Conservation (phyloP, 2,888 invertebrate genomes). For the Ecliptopera silaceata region DNA sequence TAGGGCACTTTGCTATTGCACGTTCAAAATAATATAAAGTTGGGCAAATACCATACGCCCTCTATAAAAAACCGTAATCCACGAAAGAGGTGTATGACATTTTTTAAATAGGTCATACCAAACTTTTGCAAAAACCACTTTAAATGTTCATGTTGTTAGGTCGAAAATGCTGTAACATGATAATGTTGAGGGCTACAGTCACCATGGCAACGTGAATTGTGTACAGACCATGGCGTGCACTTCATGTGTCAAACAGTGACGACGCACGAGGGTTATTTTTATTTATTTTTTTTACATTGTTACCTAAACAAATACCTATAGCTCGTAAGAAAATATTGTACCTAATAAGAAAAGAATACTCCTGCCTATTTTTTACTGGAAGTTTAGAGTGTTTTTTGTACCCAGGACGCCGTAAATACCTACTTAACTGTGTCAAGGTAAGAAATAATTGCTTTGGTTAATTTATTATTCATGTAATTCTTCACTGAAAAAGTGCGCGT, state of each 20-base stretch:
- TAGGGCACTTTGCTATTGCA: no score
- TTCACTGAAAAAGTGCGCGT: background rate
- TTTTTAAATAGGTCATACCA: slow-evolving; percentile 8
- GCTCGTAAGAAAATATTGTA: slow-evolving; percentile 5
- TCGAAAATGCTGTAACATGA: background rate
- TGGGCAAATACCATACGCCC: background rate
- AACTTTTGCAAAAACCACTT: background rate
- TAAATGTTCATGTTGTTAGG: background rate
- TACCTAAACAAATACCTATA: slow-evolving; percentile 4
- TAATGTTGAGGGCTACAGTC: slow-evolving; percentile 16
- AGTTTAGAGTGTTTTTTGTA: slow-evolving; percentile 11
- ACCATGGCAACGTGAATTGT: slow-evolving; percentile 30
- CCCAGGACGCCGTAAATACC: slow-evolving; percentile 4
- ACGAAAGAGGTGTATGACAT: background rate
- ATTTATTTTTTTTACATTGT: background rate
- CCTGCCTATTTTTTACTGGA: background rate
- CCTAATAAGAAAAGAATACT: background rate
- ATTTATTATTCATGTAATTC: slow-evolving; percentile 31
- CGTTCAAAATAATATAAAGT: no score
- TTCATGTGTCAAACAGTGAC: background rate
- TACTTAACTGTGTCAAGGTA: slow-evolving; percentile 50
- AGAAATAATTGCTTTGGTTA: slow-evolving; percentile 31
- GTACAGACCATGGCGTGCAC: slow-evolving; percentile 19
- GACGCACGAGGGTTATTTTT: background rate
- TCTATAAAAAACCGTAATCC: background rate